Percentiles rank a stretch among this genome's conserved stretches.
Conservation (phyloP, 53 echinoderm and acorn worm genomes). For the Echinometra lucunter region DNA sequence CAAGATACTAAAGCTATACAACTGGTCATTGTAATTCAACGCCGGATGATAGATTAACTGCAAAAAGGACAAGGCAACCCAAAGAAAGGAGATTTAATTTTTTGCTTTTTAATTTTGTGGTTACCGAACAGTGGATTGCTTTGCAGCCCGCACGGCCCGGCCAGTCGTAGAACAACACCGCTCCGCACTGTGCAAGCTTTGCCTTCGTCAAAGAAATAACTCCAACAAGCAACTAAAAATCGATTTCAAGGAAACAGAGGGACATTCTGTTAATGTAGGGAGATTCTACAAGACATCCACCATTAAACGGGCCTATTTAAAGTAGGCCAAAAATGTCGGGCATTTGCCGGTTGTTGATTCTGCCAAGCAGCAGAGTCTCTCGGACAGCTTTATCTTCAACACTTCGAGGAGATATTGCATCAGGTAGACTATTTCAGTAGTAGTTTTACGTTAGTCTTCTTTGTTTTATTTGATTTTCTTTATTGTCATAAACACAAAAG, state of each 20-base stretch:
- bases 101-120: too few species aligned
- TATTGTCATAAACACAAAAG: too few species aligned
- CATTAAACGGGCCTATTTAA: neutral
- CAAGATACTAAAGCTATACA: neutral
- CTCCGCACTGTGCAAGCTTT: neutral
- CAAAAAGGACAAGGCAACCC: too few species aligned
- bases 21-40: neutral
- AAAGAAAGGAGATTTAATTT: neutral
- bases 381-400: neutral
- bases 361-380: conserved; percentile 35
- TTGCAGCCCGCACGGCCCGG: neutral
- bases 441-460: too few species aligned
- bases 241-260: neutral
- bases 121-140: neutral
- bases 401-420: conserved; percentile 12
- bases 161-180: neutral
- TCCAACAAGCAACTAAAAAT: neutral
- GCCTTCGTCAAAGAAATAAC: neutral
- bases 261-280: neutral
- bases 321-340: neutral
- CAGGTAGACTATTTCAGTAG: too few species aligned
- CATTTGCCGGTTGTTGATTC: conserved; percentile 22
- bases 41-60: neutral
- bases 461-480: too few species aligned
- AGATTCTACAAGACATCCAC: neutral